phyloP scores from a whole-genome alignment of 2,888 invertebrate species.

The Arctia plantaginis region DNA sequence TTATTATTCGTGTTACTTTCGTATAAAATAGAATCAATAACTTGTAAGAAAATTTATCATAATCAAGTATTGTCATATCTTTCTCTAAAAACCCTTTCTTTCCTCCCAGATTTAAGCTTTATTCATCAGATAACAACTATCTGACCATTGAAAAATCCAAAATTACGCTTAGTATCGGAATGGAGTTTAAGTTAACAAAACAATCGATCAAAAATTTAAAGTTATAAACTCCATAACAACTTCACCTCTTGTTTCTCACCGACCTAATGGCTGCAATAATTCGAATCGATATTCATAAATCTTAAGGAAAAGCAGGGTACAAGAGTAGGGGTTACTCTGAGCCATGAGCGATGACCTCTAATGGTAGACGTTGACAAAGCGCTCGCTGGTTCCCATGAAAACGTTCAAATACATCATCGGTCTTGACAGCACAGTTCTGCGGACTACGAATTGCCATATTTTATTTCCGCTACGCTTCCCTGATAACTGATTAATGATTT shows the following conservation, averaged over 20 bases:
- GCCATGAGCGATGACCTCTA: conserved; percentile 82
- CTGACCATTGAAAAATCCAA: no score
- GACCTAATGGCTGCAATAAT: conserved; percentile 46
- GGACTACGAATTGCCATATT: conserved; percentile 83
- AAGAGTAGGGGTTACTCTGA: conserved; percentile 44
- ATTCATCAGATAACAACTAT: no score
- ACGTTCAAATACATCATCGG: conserved; percentile 85
- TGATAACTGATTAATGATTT: conserved; percentile 81
- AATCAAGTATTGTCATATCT: no score
- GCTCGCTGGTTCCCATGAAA: conserved; percentile 80
- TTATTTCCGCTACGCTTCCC: conserved; percentile 80
- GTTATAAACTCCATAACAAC: conserved; percentile 15
- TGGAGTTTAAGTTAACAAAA: background rate
- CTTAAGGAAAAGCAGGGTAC: conserved; percentile 55
- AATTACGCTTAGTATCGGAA: no score
- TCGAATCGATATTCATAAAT: conserved; percentile 63
- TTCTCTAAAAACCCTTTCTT: no score
- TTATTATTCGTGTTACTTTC: no score
- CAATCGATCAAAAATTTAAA: conserved; percentile 5
- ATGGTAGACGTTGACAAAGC: conserved; percentile 84
- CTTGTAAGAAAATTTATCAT: no score
- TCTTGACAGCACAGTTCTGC: conserved; percentile 79
- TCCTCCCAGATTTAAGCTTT: no score
- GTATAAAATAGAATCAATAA: no score
- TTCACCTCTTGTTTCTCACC: conserved; percentile 31